These are phyloP conservation scores for Saxidomus purpurata DNA, from an alignment of 1,140 invertebrate genomes.

Conservation along the genomic window DNA sequence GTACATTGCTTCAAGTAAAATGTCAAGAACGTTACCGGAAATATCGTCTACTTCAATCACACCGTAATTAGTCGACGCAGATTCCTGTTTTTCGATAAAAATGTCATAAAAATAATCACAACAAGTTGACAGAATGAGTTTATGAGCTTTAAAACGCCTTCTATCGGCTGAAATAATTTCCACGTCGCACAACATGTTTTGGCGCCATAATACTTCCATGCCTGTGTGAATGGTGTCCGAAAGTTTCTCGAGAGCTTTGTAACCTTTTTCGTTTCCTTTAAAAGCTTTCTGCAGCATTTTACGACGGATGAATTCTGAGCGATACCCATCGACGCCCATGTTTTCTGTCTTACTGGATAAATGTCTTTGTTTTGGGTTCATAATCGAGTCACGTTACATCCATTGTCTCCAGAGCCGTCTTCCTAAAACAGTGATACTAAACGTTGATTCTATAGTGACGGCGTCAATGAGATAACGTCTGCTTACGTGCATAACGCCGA, in stretches of 20 bases:
- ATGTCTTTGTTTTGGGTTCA: neutral
- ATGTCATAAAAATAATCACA: slow-evolving; percentile 78
- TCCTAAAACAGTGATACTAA: neutral
- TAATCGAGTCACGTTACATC: neutral
- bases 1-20: slow-evolving; percentile 75
- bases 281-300: slow-evolving; percentile 49
- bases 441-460: neutral
- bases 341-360: too few species aligned
- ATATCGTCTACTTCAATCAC: slow-evolving; percentile 66
- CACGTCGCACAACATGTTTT: slow-evolving; percentile 75
- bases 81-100: slow-evolving; percentile 65
- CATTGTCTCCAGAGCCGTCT: neutral
- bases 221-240: slow-evolving; percentile 71
- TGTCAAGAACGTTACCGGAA: slow-evolving; percentile 53
- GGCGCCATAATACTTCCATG: slow-evolving; percentile 76
- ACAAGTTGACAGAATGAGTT: slow-evolving; percentile 72
- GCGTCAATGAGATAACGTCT: neutral
- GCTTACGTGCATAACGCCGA: too few species aligned
- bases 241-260: slow-evolving; percentile 67
- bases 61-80: neutral
- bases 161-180: slow-evolving; percentile 64
- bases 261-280: slow-evolving; percentile 59
- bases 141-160: slow-evolving; percentile 69
- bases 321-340: slow-evolving; percentile 7
- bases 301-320: slow-evolving; percentile 39